Conservation (phyloP, 2,888 invertebrate genomes). For the Furcula furcula region DNA sequence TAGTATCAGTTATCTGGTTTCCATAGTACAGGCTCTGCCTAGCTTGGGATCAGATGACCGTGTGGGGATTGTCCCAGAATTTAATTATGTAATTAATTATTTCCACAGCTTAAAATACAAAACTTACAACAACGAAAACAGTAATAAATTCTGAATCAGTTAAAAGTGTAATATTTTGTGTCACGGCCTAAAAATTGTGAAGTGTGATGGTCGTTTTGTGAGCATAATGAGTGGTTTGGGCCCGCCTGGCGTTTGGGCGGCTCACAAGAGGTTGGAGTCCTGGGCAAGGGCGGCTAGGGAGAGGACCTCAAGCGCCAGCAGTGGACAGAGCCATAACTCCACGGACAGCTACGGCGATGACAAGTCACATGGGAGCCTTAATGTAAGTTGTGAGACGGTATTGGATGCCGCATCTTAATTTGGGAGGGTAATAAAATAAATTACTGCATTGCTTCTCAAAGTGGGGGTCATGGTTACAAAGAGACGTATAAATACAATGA, state of each 20-base stretch:
- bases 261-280: conserved; percentile 88
- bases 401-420: no score
- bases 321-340: conserved; percentile 81
- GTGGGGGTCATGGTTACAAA: no score
- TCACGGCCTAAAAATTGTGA: conserved; percentile 12
- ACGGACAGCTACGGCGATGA: conserved; percentile 78
- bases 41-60: no score
- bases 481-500: no score
- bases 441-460: no score
- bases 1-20: no score
- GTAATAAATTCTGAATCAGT: conserved; percentile 9
- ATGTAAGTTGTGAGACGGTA: no score
- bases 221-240: conserved; percentile 84
- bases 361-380: conserved; percentile 70
- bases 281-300: conserved; percentile 90
- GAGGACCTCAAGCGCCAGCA: conserved; percentile 80
- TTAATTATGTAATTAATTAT: no score
- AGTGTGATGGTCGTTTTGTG: conserved; percentile 39
- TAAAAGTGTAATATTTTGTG: conserved; percentile 6
- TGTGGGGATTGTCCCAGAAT: no score
- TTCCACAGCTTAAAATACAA: conserved; percentile 2
- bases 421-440: no score
- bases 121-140: conserved; percentile 20
- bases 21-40: no score
- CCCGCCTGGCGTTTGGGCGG: conserved; percentile 89